phyloP scores from a whole-genome alignment of 1,140 invertebrate species.

The Neocloeon triangulifer region DNA sequence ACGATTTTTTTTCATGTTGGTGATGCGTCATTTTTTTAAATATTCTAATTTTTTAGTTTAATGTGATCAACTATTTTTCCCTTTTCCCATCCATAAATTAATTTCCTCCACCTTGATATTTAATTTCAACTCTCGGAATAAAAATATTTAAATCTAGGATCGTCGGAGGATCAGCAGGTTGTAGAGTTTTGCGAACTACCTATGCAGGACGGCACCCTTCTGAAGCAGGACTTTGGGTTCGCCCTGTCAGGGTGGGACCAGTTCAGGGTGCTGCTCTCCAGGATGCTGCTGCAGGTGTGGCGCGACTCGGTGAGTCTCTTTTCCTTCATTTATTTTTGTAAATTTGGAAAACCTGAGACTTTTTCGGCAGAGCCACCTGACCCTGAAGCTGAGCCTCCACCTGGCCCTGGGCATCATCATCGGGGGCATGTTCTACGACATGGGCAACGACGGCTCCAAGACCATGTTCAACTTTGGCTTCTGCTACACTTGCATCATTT shows the following conservation, averaged over 20 bases:
- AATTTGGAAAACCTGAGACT: background rate
- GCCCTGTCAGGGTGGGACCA: slow-evolving; percentile 33
- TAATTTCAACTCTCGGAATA: too few species aligned
- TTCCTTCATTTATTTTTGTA: background rate
- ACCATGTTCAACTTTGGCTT: slow-evolving; percentile 64
- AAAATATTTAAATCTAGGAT: too few species aligned
- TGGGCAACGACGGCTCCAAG: slow-evolving; percentile 54
- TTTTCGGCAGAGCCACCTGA: slow-evolving; percentile 42
- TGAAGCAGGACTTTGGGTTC: slow-evolving; percentile 20
- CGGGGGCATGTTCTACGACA: slow-evolving; percentile 38
- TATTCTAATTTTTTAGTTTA: too few species aligned
- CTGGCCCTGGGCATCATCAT: slow-evolving; percentile 42
- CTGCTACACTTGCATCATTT: slow-evolving; percentile 50
- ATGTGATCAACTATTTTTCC: too few species aligned
- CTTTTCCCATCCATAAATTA: too few species aligned
- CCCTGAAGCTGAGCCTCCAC: slow-evolving; percentile 39
- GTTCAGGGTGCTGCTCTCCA: slow-evolving; percentile 32
- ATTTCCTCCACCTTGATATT: too few species aligned
- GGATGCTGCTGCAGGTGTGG: slow-evolving; percentile 46
- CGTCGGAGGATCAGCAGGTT: too few species aligned
- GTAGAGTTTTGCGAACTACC: too few species aligned
- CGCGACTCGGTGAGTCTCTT: slow-evolving; percentile 33
- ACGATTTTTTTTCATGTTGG: too few species aligned
- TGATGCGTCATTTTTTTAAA: too few species aligned
- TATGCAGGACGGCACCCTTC: too few species aligned